A percentile compares a stretch with the other conserved stretches of the same genome.
These are phyloP conservation scores for Garra rufa DNA, from an alignment of 2,113 vertebrate species.

Conservation along the genomic window DNA sequence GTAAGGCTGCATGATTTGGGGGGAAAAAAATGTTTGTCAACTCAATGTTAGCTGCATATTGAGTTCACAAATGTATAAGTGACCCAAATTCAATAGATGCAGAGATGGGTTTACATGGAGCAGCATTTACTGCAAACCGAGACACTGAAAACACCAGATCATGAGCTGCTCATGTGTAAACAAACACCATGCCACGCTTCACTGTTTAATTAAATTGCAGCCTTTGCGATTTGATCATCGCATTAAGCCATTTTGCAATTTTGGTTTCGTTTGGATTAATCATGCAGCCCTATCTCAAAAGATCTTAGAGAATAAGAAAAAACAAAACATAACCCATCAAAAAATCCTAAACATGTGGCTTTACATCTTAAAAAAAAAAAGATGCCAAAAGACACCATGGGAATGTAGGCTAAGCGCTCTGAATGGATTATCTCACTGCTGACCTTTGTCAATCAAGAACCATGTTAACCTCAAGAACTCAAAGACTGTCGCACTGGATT, in stretches of 20 bases:
- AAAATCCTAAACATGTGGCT: background rate
- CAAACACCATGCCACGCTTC: background rate
- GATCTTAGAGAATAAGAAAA: background rate
- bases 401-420: slow-evolving; percentile 46
- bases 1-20: background rate
- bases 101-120: background rate
- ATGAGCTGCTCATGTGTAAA: background rate
- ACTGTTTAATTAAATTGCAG: background rate
- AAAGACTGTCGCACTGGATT: slow-evolving; percentile 77
- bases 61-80: background rate
- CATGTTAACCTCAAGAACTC: slow-evolving; percentile 79
- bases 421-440: slow-evolving; percentile 71
- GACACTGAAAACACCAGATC: background rate
- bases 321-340: background rate
- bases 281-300: background rate
- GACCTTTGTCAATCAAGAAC: slow-evolving; percentile 67
- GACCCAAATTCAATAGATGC: background rate
- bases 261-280: background rate
- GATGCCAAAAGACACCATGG: background rate
- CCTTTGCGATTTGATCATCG: background rate
- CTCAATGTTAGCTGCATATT: background rate
- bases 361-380: background rate
- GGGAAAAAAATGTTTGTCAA: background rate
- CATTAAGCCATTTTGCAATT: background rate
- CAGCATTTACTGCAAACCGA: background rate